A percentile compares a stretch with the other conserved stretches of the same genome.
phyloP scores from a whole-genome alignment of 2,797 vertebrate species.

The Spheniscus humboldti region DNA sequence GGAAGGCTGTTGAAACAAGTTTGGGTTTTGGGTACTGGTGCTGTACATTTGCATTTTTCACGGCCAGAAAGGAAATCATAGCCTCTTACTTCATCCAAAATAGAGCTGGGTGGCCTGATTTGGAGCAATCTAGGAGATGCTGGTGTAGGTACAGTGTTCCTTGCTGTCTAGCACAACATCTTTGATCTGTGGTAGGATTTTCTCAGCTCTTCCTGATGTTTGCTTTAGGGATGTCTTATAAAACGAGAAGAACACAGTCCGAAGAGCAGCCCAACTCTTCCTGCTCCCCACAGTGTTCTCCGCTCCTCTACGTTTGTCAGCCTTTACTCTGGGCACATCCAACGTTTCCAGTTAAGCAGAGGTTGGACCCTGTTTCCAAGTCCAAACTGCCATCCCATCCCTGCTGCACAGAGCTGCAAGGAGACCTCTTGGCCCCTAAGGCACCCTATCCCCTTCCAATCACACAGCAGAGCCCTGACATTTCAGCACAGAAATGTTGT shows the following conservation, averaged over 20 bases:
- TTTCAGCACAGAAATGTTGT: neutral
- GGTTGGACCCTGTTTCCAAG: neutral
- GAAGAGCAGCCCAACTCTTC: neutral
- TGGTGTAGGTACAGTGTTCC: neutral
- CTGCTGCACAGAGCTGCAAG: neutral
- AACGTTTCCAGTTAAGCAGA: neutral
- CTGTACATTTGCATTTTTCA: neutral
- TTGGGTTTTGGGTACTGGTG: neutral
- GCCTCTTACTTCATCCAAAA: neutral
- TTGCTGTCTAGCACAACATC: neutral
- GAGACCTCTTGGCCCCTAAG: neutral
- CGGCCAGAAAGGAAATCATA: neutral
- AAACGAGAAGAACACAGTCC: neutral
- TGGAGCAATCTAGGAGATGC: neutral
- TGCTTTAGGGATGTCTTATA: neutral
- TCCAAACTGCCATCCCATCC: neutral
- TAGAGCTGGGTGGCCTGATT: neutral
- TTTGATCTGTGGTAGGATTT: neutral
- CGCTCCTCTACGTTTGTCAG: neutral
- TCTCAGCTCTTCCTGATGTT: neutral
- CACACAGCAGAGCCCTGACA: neutral
- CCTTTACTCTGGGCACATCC: neutral
- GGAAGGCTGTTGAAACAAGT: neutral
- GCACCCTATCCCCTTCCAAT: neutral
- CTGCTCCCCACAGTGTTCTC: neutral